phyloP scores from a whole-genome alignment of 2,113 vertebrate genomes.

The Mastomys natalensis region DNA sequence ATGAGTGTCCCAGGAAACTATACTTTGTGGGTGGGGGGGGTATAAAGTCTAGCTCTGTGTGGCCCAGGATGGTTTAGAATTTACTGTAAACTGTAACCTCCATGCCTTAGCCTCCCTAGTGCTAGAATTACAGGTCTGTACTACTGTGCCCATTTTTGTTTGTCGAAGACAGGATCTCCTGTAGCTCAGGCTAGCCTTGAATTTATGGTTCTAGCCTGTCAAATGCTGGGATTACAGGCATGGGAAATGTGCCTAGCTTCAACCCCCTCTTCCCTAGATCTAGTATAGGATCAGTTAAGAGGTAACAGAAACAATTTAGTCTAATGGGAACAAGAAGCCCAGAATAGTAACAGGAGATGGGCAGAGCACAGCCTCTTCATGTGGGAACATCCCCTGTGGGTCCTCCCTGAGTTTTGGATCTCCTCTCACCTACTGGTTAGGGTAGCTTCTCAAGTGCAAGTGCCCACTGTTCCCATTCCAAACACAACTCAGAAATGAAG shows the following conservation, averaged over 20 bases:
- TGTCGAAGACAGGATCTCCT: neutral
- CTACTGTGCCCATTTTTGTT: neutral
- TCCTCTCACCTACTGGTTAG: neutral
- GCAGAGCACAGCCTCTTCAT: neutral
- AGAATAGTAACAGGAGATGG: neutral
- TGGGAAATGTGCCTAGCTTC: neutral
- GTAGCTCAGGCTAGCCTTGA: neutral
- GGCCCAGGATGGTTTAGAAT: neutral
- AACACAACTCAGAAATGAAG: constrained; percentile 16
- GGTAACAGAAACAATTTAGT: constrained; percentile 2
- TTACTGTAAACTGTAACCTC: neutral
- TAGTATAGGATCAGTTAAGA: constrained; percentile 31
- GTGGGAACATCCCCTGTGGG: neutral
- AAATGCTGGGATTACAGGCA: neutral
- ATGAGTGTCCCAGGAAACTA: constrained; percentile 6
- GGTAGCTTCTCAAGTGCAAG: neutral
- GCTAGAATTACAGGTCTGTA: neutral
- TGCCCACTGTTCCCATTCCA: neutral
- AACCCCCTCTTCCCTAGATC: neutral
- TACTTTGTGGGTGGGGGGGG: neutral
- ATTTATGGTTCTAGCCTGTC: neutral
- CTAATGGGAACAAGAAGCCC: neutral
- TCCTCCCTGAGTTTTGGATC: neutral
- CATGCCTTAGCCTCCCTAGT: neutral
- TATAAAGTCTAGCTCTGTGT: neutral